Evolutionary conservation across 2,888 invertebrate genomes (phyloP).

Genomic region (Phytoseiulus persimilis): DNA sequence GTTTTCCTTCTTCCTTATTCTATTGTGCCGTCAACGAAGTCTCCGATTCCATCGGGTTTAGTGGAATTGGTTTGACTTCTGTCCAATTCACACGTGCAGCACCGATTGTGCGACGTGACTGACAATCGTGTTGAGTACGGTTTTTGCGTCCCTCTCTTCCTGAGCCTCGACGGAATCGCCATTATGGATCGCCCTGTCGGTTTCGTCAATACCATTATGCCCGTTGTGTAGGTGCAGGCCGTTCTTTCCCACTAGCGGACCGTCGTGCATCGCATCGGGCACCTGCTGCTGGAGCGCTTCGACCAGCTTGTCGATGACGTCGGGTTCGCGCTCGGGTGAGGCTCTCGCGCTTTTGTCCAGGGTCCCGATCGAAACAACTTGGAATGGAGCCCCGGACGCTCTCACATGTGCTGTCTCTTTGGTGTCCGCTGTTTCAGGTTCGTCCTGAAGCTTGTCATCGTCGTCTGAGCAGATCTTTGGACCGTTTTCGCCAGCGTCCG

Average conservation of each 20-base stretch:
- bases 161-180: constrained; percentile 16
- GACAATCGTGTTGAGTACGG: constrained; percentile 34
- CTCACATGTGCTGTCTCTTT: background rate
- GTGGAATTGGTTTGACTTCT: background rate
- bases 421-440: background rate
- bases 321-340: background rate
- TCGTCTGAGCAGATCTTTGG: background rate
- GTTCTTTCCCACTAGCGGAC: background rate
- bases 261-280: background rate
- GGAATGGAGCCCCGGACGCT: background rate
- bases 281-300: background rate
- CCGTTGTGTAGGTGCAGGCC: background rate
- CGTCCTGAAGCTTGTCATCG: background rate
- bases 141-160: constrained; percentile 21
- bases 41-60: background rate
- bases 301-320: background rate
- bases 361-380: background rate
- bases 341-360: background rate
- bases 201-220: background rate
- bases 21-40: background rate
- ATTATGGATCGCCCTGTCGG: background rate
- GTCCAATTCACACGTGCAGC: constrained; percentile 37
- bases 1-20: background rate
- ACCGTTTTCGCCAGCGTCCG: background rate
- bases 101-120: constrained; percentile 34